A percentile compares a stretch with the other conserved stretches of the same genome.
Conservation (phyloP, 2,797 vertebrate genomes). For the Coluber constrictor region DNA sequence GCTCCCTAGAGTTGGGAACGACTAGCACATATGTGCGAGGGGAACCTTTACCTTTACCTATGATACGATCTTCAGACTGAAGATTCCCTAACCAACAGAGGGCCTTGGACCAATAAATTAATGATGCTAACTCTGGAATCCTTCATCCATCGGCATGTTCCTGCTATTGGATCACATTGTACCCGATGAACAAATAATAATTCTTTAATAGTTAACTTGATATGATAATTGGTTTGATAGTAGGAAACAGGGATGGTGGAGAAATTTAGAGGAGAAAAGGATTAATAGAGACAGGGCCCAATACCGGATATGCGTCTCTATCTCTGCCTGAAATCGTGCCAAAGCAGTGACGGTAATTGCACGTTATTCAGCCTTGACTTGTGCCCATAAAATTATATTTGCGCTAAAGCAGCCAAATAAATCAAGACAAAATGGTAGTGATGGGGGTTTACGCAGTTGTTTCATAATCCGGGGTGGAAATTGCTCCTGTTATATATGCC, state of each 20-base stretch:
- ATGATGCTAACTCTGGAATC: background rate
- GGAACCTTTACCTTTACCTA: background rate
- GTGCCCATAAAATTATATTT: slow-evolving; percentile 49
- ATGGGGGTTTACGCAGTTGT: background rate
- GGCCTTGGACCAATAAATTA: background rate
- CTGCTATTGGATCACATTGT: background rate
- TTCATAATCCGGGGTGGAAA: slow-evolving; percentile 49
- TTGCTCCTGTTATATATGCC: slow-evolving; percentile 19
- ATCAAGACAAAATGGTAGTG: slow-evolving; percentile 27
- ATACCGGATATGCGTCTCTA: background rate
- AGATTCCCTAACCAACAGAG: background rate
- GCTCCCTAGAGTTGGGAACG: too few relatives aligned
- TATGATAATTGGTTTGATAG: background rate
- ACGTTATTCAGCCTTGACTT: slow-evolving; percentile 49
- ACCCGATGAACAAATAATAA: background rate
- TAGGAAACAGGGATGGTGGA: too few relatives aligned
- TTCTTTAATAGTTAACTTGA: background rate
- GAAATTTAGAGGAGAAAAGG: background rate
- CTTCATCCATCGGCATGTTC: background rate
- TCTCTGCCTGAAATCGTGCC: slow-evolving; percentile 19
- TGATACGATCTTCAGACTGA: background rate
- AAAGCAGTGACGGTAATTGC: slow-evolving; percentile 52
- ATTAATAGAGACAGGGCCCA: background rate
- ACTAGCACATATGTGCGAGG: too few relatives aligned
- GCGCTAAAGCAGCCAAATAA: slow-evolving; percentile 38